These are phyloP conservation scores for Andricus grossulariae DNA, from an alignment of 1,140 invertebrate species.

Conservation along the genomic window DNA sequence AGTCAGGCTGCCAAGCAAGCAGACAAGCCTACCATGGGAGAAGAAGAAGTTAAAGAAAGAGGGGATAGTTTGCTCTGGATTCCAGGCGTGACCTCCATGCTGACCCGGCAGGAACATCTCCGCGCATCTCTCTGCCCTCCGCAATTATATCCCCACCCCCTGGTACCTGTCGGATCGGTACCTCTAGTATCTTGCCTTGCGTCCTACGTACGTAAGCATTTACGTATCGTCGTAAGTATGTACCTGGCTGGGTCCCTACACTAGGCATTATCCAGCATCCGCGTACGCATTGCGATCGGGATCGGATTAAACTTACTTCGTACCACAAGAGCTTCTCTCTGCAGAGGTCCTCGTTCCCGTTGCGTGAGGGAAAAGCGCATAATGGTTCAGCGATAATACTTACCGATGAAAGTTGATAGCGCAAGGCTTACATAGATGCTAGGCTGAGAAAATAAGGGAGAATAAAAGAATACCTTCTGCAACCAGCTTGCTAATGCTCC, in stretches of 20 bases:
- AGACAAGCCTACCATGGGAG: conserved; percentile 40
- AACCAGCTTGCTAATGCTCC: no score
- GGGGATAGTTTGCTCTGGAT: conserved; percentile 76
- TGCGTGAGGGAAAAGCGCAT: neutral
- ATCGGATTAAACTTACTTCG: neutral
- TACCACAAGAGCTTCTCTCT: no score
- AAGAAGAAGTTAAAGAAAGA: conserved; percentile 47
- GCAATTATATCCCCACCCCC: conserved; percentile 64
- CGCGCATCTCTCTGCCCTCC: conserved; percentile 63
- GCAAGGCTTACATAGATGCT: no score
- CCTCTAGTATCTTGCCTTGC: conserved; percentile 50
- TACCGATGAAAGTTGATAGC: no score
- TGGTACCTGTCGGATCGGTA: conserved; percentile 47
- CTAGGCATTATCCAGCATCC: conserved; percentile 13
- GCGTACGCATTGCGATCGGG: conserved; percentile 14
- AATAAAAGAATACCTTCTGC: no score
- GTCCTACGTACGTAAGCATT: conserved; percentile 55
- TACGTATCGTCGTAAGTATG: conserved; percentile 38
- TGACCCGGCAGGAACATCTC: conserved; percentile 75
- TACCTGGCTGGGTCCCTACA: neutral
- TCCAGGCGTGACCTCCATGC: conserved; percentile 73
- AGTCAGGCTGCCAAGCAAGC: conserved; percentile 40
- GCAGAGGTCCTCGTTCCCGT: neutral
- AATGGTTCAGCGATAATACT: no score
- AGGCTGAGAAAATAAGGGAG: no score